These are phyloP conservation scores for Mormyrus iriodes DNA, from an alignment of 2,113 vertebrate species.

Conservation along the genomic window DNA sequence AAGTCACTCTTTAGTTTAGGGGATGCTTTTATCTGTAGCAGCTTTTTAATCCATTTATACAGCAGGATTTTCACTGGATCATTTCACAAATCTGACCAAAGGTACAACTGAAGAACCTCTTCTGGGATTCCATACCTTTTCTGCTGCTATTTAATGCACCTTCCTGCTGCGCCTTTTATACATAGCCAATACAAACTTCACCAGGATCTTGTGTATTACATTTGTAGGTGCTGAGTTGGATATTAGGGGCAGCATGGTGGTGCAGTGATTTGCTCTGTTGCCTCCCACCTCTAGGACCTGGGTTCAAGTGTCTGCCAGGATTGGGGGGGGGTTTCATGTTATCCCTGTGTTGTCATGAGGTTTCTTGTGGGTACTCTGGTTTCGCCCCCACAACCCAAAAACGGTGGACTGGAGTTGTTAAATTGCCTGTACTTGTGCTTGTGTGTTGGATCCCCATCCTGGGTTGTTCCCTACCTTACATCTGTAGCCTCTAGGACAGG, in stretches of 20 bases:
- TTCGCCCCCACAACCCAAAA: too few species aligned
- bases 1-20: background rate
- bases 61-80: background rate
- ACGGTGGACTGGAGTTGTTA: too few species aligned
- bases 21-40: background rate
- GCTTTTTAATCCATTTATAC: background rate
- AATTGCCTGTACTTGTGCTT: too few species aligned
- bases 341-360: too few species aligned
- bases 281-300: background rate
- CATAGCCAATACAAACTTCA: background rate
- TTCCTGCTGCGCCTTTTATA: background rate
- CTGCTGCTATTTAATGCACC: background rate
- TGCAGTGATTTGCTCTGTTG: background rate
- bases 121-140: background rate
- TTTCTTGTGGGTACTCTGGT: too few species aligned
- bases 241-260: background rate
- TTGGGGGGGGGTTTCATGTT: too few species aligned
- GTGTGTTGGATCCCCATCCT: too few species aligned
- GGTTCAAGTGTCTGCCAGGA: too few species aligned
- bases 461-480: too few species aligned
- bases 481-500: too few species aligned
- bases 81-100: background rate
- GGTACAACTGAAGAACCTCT: background rate
- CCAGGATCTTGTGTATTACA: background rate
- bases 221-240: background rate